These are phyloP conservation scores for Lycia hirtaria DNA, from an alignment of 2,888 invertebrate genomes.

Conservation along the genomic window DNA sequence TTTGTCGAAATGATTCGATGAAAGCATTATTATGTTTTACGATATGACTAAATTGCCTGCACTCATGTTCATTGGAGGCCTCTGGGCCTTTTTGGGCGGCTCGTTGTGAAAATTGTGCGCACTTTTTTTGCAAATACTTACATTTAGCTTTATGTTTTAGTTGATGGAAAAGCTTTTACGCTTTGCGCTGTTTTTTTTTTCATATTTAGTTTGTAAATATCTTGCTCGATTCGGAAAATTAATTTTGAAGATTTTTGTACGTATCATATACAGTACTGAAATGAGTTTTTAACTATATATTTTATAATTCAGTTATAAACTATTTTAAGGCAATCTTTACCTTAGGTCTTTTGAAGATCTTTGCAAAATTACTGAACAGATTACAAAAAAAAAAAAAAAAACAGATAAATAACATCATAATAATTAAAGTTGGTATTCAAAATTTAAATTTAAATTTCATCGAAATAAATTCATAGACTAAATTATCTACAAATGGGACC, in stretches of 20 bases:
- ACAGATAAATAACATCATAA: too few species aligned
- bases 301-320: too few species aligned
- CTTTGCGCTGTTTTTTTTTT: conserved; percentile 22
- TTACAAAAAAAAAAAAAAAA: too few species aligned
- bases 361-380: too few species aligned
- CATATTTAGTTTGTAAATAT: background rate
- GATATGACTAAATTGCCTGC: conserved; percentile 35
- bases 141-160: conserved; percentile 35
- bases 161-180: conserved; percentile 34
- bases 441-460: background rate
- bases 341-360: too few species aligned
- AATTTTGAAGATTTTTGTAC: background rate
- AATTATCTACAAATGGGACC: too few species aligned
- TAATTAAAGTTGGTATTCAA: too few species aligned
- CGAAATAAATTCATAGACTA: too few species aligned
- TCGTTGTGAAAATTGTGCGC: conserved; percentile 31
- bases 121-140: conserved; percentile 35
- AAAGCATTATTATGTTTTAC: conserved; percentile 39
- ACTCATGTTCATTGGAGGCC: conserved; percentile 20
- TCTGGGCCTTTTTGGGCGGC: conserved; percentile 33
- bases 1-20: conserved; percentile 31
- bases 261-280: too few species aligned
- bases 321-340: too few species aligned
- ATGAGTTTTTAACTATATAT: too few species aligned
- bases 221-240: background rate